Evolutionary conservation across 2,113 vertebrate genomes (phyloP).

Genomic region (Dascyllus trimaculatus): DNA sequence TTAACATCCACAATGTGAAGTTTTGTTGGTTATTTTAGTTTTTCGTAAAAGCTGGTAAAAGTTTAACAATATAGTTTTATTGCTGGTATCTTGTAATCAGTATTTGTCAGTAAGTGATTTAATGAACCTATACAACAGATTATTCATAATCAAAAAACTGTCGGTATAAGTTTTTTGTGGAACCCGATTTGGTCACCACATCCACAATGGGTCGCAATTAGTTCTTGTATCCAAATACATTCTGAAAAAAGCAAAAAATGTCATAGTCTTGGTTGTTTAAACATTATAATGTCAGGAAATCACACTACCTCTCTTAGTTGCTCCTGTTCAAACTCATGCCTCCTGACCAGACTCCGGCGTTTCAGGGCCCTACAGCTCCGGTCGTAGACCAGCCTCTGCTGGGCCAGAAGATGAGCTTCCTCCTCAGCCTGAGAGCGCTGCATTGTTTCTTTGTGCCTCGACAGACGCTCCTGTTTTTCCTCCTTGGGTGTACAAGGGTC

Average conservation of each 20-base stretch:
- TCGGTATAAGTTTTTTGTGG: too few relatives aligned
- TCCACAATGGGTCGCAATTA: neutral
- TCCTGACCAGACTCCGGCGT: constrained; percentile 92
- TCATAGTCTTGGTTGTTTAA: neutral
- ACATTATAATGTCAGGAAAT: constrained; percentile 1
- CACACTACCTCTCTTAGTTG: constrained; percentile 94
- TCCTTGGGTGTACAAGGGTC: constrained; percentile 97
- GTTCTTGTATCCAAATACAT: neutral
- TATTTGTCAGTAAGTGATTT: too few relatives aligned
- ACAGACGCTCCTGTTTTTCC: constrained; percentile 98
- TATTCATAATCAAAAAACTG: too few relatives aligned
- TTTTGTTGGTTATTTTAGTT: too few relatives aligned
- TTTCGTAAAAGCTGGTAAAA: too few relatives aligned
- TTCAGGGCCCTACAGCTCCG: constrained; percentile 96
- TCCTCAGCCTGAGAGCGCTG: constrained; percentile 99
- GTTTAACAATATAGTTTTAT: too few relatives aligned
- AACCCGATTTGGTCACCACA: neutral
- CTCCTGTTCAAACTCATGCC: constrained; percentile 97
- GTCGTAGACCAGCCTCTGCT: constrained; percentile 97
- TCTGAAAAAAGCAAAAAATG: neutral
- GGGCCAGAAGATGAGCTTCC: constrained; percentile 95
- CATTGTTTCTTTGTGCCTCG: constrained; percentile 98
- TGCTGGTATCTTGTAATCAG: too few relatives aligned
- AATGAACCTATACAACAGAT: too few relatives aligned
- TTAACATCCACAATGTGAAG: too few relatives aligned